Evolutionary conservation across 2,113 vertebrate genomes (phyloP).

Genomic region (Oreotrochilus melanogaster): DNA sequence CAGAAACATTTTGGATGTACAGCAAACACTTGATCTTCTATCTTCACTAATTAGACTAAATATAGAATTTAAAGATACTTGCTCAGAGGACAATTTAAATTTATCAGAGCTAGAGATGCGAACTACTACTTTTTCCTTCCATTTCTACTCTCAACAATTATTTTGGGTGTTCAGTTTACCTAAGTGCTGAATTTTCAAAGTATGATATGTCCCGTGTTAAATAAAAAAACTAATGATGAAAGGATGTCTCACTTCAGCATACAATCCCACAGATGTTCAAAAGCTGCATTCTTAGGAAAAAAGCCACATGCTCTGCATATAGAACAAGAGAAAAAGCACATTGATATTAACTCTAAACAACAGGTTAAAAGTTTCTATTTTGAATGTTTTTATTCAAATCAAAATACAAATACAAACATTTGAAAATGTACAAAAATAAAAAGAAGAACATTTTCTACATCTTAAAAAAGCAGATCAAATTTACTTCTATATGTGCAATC

Average conservation of each 20-base stretch:
- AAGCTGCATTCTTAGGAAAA: neutral
- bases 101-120: neutral
- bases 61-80: neutral
- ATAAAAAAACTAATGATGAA: neutral
- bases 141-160: neutral
- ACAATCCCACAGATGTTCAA: neutral
- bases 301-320: neutral
- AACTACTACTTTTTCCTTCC: neutral
- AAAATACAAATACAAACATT: constrained; percentile 50
- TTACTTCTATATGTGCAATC: neutral
- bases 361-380: neutral
- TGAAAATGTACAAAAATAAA: constrained; percentile 70
- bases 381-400: constrained; percentile 71
- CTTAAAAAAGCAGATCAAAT: constrained; percentile 28
- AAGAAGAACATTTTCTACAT: constrained; percentile 47
- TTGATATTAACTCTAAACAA: neutral
- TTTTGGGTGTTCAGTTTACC: neutral
- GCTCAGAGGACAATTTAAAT: neutral
- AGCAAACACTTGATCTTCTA: neutral
- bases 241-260: neutral
- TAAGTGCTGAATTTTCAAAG: neutral
- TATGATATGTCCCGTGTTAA: neutral
- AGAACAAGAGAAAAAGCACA: neutral
- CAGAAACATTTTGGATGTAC: neutral
- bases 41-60: neutral